phyloP scores from a whole-genome alignment of 2,888 invertebrate genomes.

The Chrysolina haemoptera region DNA sequence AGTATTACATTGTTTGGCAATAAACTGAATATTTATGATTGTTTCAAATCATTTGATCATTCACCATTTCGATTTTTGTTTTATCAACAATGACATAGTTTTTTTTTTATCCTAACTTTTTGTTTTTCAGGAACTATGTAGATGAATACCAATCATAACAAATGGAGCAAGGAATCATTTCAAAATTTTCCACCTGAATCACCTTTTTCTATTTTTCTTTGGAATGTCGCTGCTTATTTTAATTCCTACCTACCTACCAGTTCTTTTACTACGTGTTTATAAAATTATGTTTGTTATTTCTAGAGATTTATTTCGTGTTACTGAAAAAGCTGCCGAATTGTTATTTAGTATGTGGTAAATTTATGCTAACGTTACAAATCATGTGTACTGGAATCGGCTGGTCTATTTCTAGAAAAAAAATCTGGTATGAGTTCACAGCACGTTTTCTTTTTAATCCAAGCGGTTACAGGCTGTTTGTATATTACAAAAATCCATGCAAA shows the following conservation, averaged over 20 bases:
- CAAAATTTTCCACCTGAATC: no score
- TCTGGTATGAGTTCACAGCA: background rate
- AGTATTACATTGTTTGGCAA: no score
- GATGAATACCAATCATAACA: no score
- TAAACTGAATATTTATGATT: no score
- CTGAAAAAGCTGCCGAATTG: slow-evolving; percentile 36
- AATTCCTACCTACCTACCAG: background rate
- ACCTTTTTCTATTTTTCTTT: background rate
- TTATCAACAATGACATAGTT: no score
- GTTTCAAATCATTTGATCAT: no score
- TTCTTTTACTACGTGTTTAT: background rate
- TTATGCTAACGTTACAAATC: slow-evolving; percentile 16
- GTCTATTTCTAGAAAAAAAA: slow-evolving; percentile 10
- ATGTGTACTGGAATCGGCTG: background rate
- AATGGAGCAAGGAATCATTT: no score
- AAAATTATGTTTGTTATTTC: slow-evolving; percentile 4
- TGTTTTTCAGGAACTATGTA: no score
- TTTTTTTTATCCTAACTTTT: no score
- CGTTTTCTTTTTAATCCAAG: background rate
- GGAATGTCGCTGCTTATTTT: background rate
- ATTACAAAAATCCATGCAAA: no score
- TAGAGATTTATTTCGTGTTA: slow-evolving; percentile 33
- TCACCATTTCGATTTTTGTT: no score
- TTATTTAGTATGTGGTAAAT: slow-evolving; percentile 33
- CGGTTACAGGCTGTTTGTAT: no score